Base-by-base conservation (phyloP, 2,113 vertebrate species). In the Semnornis frantzii region DNA sequence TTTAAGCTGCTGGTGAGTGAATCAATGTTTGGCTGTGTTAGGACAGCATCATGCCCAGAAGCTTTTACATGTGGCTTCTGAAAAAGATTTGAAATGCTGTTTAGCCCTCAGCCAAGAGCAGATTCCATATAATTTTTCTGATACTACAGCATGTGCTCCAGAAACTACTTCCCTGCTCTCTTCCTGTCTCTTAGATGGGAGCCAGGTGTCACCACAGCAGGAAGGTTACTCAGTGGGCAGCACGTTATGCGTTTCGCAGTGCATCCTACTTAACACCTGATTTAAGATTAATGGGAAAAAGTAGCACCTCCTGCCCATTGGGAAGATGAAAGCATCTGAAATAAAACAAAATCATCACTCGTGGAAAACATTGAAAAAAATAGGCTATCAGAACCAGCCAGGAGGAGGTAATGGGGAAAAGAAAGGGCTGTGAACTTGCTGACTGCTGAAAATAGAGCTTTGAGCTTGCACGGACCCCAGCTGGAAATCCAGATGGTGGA, bases 21-120 rank as follows among this genome's bases (percentile, higher is more conserved):
- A 79, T 81, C 87, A 93, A 33, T 81, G 75, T 91, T 96, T 91
- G 90, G 82, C 90, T 92, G 46, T 34, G n/a, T 91, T 74, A 60
- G 79, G 72, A 85, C 58, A 93, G 66, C 15, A 34, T 84, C 48
- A 48, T 95, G 93, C 76, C 92, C 88, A 84, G 85, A 92, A 95
- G 85, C 69, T 87, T 87, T 39, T 90, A 7, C 23, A 71, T 74
- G 48, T 83, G 48, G 57, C 64, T 79, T 91, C 68, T 83, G 70
- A 70, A 87, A 91, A 85, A 60, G 52, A 80, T 85, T 80, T 87
- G 69, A 80, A 74, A 85, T 77, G 46, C 57, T 91, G 1, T 87
- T 82, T 87, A 89, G 64, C 72, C 69, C 74, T 89, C 58, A 84
- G 62, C 62, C 54, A 73, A 54, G 42, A 93, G 37, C 33, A 82